A percentile compares a stretch with the other conserved stretches of the same genome.
Evolutionary conservation across 2,888 invertebrate genomes (phyloP).

Genomic region (Vesta saturnalis): DNA sequence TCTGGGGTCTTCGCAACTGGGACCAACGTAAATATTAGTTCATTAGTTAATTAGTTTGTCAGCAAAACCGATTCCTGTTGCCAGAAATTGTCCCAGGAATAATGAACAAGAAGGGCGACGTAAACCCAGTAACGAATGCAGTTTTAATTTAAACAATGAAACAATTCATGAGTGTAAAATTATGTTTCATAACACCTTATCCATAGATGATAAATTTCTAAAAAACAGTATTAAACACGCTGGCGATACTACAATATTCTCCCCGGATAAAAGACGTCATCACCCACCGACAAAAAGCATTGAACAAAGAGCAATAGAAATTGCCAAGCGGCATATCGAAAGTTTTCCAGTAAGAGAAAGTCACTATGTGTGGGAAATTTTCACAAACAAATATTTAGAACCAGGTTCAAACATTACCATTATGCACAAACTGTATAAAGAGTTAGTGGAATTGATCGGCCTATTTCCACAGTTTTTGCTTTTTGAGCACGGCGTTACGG

Average conservation of each 20-base stretch:
- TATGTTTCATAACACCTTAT: slow-evolving; percentile 1
- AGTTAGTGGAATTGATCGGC: background rate
- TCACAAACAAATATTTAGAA: background rate
- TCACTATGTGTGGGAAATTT: background rate
- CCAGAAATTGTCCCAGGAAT: background rate
- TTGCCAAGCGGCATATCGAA: background rate
- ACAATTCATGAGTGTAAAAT: background rate
- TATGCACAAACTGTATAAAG: background rate
- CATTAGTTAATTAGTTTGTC: background rate
- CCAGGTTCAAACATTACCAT: background rate
- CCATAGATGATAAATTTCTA: slow-evolving; percentile 2
- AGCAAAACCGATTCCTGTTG: background rate
- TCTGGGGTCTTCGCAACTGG: background rate
- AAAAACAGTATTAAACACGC: background rate
- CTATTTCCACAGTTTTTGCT: background rate
- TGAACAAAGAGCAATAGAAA: background rate
- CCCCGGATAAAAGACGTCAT: background rate
- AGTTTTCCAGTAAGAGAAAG: background rate
- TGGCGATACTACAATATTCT: background rate
- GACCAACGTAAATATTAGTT: background rate
- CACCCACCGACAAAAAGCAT: background rate
- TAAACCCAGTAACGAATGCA: background rate
- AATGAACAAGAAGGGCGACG: background rate
- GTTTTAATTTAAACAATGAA: background rate
- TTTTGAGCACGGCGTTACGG: too few species aligned